Conservation (phyloP, 2,113 vertebrate species). For the Dipodomys ordii region DNA sequence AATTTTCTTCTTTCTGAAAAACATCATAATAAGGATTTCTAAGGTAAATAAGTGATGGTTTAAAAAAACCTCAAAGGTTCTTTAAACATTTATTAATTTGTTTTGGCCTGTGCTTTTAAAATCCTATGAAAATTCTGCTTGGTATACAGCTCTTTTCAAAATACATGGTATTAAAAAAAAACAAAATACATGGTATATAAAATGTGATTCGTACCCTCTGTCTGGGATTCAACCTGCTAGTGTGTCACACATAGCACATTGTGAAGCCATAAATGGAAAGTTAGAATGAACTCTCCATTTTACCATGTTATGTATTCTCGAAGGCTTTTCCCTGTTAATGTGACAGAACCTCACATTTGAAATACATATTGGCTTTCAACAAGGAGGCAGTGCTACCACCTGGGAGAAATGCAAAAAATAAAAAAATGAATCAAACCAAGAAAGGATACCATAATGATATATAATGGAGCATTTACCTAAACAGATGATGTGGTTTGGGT, state of each 20-base stretch:
- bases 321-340: not conserved
- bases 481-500: not conserved
- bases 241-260: not conserved
- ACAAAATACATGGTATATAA: not conserved
- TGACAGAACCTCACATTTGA: not conserved
- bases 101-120: not conserved
- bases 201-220: not conserved
- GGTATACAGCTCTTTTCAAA: not conserved
- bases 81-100: not conserved
- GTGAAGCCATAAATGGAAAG: not conserved
- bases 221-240: not conserved
- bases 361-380: not conserved
- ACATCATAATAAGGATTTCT: not conserved
- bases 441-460: fast-evolving
- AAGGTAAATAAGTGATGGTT: constrained; percentile 14
- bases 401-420: not conserved
- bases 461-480: not conserved
- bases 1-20: constrained; percentile 46
- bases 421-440: not conserved
- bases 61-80: not conserved
- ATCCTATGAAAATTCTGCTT: not conserved
- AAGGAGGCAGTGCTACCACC: not conserved
- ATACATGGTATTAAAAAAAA: not conserved
- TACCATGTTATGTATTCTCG: not conserved
- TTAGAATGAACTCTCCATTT: not conserved